Evolutionary conservation across 2,113 vertebrate species (phyloP), one percentile per base, ranked within the genome.

Genomic region (Malaclemys terrapin): DNA sequence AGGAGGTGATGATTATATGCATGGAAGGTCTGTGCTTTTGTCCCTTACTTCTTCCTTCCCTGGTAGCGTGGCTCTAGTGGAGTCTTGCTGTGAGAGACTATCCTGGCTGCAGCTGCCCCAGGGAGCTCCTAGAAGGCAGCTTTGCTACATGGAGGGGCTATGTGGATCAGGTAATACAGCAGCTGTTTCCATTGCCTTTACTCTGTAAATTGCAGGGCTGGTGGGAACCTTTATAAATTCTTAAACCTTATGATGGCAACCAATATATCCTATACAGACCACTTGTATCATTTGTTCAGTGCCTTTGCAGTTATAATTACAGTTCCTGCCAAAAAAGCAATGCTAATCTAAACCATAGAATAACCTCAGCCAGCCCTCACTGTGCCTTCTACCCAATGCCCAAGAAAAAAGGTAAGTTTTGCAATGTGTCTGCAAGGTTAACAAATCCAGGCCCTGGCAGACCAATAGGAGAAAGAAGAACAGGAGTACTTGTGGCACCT

Each of bases 111-210:
- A 78, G 75, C 45, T 47, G 42, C 52, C 53, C 27, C 59, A 75
- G 7, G 10, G 19, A 9, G 20, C 3, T 45, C 20, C 49, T 10
- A 6, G 5, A 5, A 25, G 31, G 49, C 45, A 38, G 3, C 42
- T 50, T 81, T 81, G 52, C 25, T 35, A 53, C 16, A 27, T 29
- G 0, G 0, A 9, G 12, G 79, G 59, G 53, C 49, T 5, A 47
- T 85, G 9, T 89, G 52, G 19, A 4, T 53, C 17, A 69, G 24
- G 29, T 79, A 86, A 72, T 4, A 16, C 78, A 83, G 42, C 47
- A 89, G 85, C 45, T 8, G 76, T 22, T 45, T 65, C 1, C 1
- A n/a, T 72, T 89, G 25, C 13, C 50, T 16, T 31, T 53, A 85
- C 42, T 89, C 56, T 4, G 56, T 22, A 5, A 45, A n/a, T 9